Percentiles rank a stretch among this genome's conserved stretches.
Evolutionary conservation across 2,888 invertebrate species (phyloP).

Genomic region (Leucania comma): DNA sequence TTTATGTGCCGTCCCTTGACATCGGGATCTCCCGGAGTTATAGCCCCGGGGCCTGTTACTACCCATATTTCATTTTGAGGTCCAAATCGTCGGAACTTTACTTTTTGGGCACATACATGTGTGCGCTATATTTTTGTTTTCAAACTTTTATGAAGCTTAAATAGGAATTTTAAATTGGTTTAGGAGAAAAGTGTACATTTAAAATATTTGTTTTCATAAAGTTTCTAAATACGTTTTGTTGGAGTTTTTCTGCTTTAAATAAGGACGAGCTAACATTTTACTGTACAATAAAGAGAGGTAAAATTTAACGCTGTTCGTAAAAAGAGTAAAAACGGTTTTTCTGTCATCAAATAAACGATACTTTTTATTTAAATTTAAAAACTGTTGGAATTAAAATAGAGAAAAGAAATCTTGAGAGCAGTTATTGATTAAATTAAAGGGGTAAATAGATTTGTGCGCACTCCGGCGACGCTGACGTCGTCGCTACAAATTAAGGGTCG

Average conservation of each 20-base stretch:
- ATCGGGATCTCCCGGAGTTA: constrained; percentile 57
- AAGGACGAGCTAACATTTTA: not conserved
- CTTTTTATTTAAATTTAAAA: not conserved
- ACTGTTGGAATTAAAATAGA: constrained; percentile 13
- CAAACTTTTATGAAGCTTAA: constrained; percentile 48
- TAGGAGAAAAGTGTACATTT: constrained; percentile 25
- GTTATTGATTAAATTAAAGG: constrained; percentile 53
- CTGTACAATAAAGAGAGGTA: not conserved
- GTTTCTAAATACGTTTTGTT: constrained; percentile 15
- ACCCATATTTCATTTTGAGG: constrained; percentile 61
- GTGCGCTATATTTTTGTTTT: constrained; percentile 41
- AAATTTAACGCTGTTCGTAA: constrained; percentile 1
- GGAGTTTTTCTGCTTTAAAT: constrained; percentile 7
- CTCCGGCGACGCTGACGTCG: constrained; percentile 6
- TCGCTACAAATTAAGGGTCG: constrained; percentile 46
- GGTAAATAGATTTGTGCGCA: constrained; percentile 51
- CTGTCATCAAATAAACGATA: constrained; percentile 5
- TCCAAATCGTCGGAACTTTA: constrained; percentile 50
- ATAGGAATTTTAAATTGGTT: constrained; percentile 38
- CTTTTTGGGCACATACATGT: constrained; percentile 37
- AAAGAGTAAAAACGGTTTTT: constrained; percentile 6
- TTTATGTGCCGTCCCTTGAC: constrained; percentile 54
- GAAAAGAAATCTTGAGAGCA: constrained; percentile 1
- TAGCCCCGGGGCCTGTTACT: constrained; percentile 50
- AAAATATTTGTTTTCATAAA: constrained; percentile 15